These are phyloP conservation scores for Trilocha varians DNA, from an alignment of 2,888 invertebrate species.

Conservation along the genomic window DNA sequence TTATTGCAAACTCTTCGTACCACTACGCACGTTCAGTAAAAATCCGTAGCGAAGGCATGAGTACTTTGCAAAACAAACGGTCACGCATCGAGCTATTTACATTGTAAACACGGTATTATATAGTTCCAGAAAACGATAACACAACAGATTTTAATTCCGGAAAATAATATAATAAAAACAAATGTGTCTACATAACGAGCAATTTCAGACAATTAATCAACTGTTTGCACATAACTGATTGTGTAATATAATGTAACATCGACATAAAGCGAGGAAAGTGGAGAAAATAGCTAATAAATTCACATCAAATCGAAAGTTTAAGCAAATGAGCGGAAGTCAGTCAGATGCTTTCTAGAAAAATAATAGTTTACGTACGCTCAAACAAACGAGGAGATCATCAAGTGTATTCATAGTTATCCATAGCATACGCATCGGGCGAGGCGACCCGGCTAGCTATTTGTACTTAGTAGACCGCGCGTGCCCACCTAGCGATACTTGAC, in stretches of 20 bases:
- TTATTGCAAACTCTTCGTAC: background rate
- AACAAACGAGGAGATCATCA: constrained; percentile 29
- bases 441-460: constrained; percentile 34
- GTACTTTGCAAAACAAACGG: background rate
- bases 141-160: background rate
- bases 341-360: constrained; percentile 61
- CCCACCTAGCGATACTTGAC: constrained; percentile 29
- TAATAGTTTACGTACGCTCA: constrained; percentile 35
- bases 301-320: constrained; percentile 64
- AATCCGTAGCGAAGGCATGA: background rate
- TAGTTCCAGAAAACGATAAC: background rate
- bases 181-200: background rate
- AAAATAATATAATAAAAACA: background rate
- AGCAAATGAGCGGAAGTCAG: constrained; percentile 51
- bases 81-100: background rate
- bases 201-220: background rate
- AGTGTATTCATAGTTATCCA: constrained; percentile 13
- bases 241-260: background rate
- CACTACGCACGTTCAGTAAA: background rate
- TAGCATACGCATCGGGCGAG: constrained; percentile 30
- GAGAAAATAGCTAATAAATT: constrained; percentile 53
- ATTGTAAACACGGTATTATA: background rate
- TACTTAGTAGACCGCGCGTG: constrained; percentile 50
- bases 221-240: background rate
- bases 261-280: constrained; percentile 23